Evolutionary conservation across 2,113 vertebrate species (phyloP), one percentile per base, ranked within the genome.

Genomic region (Candoia aspera): DNA sequence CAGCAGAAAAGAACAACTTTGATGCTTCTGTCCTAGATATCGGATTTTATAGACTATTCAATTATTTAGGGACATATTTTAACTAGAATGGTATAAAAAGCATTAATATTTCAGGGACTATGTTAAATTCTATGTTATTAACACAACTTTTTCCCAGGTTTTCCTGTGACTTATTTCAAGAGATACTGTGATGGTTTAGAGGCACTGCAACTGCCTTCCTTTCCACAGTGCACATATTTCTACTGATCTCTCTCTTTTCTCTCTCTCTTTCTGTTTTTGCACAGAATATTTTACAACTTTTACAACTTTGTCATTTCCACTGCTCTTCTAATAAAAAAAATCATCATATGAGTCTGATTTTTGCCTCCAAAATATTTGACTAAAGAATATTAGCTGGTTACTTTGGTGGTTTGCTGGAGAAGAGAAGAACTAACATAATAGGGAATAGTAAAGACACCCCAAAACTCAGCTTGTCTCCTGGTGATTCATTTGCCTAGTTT

Each of bases 1-100:
- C 24, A 73, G 10, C 29, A 53, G 68, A 2, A n/a, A 55, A 73
- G 90, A 91, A 88, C 4, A 95, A 89, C 93, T 83, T 95, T 94
- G 62, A 91, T 95, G 92, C 59, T 96, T 87, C 58, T 94, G 93
- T 95, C 53, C 68, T 88, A 95, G 95, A 94, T 91, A 95, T 96
- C 94, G 96, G 94, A 92, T 89, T 97, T 97, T 96, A 96, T 94
- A 95, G 94, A 95, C 59, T 96, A 90, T 55, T 98, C 54, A 98
- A 97, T 97, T 96, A 97, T 97, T 97, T 95, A 97, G 90, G 57
- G 95, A 94, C 94, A 91, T 95, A 96, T 96, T 96, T 96, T 96
- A 97, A 96, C 96, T 94, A 96, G 94, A 95, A 89, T 95, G 26
- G 96, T 97, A 86, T 0, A 0, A 95, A 91, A 46, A 33, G 23